Percentiles rank a stretch among this genome's conserved stretches.
Evolutionary conservation across 2,113 vertebrate genomes (phyloP).

Genomic region (Stictonetta naevosa): DNA sequence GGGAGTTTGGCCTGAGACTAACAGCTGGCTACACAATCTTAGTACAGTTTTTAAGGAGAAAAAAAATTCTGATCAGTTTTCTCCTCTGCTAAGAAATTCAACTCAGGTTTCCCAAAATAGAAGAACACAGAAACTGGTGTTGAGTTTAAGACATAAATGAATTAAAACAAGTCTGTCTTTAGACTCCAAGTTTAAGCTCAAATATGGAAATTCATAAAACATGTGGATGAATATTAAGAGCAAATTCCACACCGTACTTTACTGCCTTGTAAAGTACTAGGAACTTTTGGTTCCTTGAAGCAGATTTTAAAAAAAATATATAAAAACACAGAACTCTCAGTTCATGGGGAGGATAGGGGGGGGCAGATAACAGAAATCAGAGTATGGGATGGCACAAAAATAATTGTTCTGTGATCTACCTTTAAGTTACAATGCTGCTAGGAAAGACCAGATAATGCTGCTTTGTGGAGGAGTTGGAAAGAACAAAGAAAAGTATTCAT

Average conservation of each 20-base stretch:
- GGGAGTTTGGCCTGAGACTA: neutral
- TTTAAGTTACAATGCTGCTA: neutral
- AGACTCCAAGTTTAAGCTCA: neutral
- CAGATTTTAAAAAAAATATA: neutral
- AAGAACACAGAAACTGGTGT: neutral
- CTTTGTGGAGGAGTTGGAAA: neutral
- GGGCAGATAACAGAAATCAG: neutral
- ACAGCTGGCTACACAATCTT: neutral
- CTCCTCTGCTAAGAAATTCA: neutral
- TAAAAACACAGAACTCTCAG: neutral
- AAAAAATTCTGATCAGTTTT: slow-evolving; percentile 2
- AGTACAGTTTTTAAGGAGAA: neutral
- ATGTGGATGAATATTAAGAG: neutral
- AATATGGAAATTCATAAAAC: neutral
- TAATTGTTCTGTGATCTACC: neutral
- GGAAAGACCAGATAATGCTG: neutral
- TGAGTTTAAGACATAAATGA: neutral
- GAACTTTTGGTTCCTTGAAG: neutral
- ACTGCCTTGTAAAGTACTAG: neutral
- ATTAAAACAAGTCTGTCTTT: neutral
- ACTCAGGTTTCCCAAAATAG: neutral
- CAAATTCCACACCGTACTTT: neutral
- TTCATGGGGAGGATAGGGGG: neutral
- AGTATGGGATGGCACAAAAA: neutral
- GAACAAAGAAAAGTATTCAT: neutral